Percentiles rank a stretch among this genome's conserved stretches.
Conservation (phyloP, 1,140 invertebrate species). For the Linepithema humile region DNA sequence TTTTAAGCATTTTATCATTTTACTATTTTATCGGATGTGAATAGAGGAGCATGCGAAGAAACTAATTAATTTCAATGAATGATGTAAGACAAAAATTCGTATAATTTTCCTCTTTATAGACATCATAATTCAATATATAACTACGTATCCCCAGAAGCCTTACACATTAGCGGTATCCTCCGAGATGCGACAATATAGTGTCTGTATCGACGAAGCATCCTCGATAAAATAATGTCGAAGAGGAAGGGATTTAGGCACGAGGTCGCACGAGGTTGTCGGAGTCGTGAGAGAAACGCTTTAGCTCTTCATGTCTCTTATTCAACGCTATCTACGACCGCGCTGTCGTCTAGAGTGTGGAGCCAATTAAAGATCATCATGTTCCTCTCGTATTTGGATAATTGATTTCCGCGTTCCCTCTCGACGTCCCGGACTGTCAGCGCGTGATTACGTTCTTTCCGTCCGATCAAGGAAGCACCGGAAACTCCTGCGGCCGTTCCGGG, state of each 20-base stretch:
- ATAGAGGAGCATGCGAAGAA: neutral
- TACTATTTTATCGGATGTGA: neutral
- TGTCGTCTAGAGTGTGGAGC: constrained; percentile 93
- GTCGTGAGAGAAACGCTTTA: neutral
- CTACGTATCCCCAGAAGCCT: neutral
- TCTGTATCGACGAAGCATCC: neutral
- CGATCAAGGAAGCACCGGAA: constrained; percentile 65
- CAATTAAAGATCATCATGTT: constrained; percentile 98
- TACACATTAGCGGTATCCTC: constrained; percentile 15
- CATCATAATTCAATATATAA: constrained; percentile 4
- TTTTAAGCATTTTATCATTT: neutral
- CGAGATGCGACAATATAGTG: neutral
- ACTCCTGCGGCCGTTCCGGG: constrained; percentile 79
- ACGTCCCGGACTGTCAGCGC: constrained; percentile 91
- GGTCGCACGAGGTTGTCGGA: constrained; percentile 28
- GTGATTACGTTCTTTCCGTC: constrained; percentile 83
- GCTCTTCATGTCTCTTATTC: constrained; percentile 75
- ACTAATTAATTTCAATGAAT: neutral
- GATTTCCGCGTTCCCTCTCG: constrained; percentile 92
- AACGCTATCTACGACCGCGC: constrained; percentile 84
- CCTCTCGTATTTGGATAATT: constrained; percentile 93
- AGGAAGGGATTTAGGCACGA: constrained; percentile 49
- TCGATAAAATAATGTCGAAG: neutral
- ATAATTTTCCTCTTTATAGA: neutral
- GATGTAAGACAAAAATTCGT: neutral